phyloP scores from a whole-genome alignment of 2,113 vertebrate species.

The Siniperca chuatsi region DNA sequence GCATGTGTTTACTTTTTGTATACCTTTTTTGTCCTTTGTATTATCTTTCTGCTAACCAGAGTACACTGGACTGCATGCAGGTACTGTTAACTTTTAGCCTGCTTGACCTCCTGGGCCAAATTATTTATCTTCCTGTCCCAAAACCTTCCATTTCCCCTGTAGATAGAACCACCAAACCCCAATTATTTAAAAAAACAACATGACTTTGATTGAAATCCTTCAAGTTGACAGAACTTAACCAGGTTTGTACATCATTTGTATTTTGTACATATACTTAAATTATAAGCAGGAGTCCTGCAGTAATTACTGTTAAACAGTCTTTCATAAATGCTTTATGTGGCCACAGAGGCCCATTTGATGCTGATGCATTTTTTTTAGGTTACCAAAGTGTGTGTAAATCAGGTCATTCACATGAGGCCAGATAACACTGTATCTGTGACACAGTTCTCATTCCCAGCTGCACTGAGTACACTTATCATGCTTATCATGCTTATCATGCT shows the following conservation, averaged over 20 bases:
- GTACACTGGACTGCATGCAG: conserved; percentile 98
- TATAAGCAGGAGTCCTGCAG: not conserved
- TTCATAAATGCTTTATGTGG: not conserved
- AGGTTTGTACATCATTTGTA: not conserved
- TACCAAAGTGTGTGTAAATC: conserved; percentile 32
- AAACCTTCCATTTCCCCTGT: conserved; percentile 13
- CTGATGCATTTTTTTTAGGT: not conserved
- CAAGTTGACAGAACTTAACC: not conserved
- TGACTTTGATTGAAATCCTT: conserved; percentile 4
- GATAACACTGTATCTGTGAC: conserved; percentile 27
- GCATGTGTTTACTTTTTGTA: conserved; percentile 67
- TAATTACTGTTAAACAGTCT: conserved; percentile 10
- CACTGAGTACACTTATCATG: conserved; percentile 17
- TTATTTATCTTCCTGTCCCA: not conserved
- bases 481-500: not conserved
- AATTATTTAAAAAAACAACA: too few species aligned
- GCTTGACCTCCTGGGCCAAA: conserved; percentile 27
- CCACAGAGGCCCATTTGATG: not conserved
- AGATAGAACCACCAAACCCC: conserved; percentile 32
- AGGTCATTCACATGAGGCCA: conserved; percentile 35
- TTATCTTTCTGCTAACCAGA: conserved; percentile 86
- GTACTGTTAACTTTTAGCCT: conserved; percentile 81
- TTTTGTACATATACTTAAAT: not conserved
- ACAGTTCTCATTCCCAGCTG: conserved; percentile 21
- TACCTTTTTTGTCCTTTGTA: conserved; percentile 63